These are phyloP conservation scores for Hypocryptadius cinnamomeus DNA, from an alignment of 2,113 vertebrate species.

Conservation along the genomic window DNA sequence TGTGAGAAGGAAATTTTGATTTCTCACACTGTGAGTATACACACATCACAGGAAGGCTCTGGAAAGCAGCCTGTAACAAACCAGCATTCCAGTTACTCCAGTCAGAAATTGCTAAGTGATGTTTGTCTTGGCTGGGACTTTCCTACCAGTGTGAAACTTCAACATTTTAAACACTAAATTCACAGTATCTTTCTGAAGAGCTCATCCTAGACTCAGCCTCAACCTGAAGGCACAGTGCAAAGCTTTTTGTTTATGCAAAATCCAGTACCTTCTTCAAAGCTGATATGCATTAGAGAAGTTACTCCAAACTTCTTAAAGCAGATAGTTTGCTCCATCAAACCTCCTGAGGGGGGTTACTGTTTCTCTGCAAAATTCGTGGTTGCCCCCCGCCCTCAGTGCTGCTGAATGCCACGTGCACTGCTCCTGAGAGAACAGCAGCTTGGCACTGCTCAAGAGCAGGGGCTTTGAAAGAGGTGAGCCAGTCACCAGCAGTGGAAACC, in stretches of 20 bases:
- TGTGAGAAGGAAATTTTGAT: not conserved
- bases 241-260: not conserved
- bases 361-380: not conserved
- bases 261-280: not conserved
- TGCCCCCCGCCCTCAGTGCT: not conserved
- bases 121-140: not conserved
- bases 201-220: not conserved
- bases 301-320: not conserved
- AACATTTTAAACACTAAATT: not conserved
- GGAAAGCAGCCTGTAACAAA: not conserved
- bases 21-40: not conserved
- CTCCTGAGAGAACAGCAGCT: not conserved
- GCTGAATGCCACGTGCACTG: not conserved
- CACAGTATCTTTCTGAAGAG: not conserved
- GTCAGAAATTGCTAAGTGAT: not conserved
- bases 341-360: not conserved
- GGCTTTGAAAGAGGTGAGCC: not conserved
- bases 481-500: not conserved
- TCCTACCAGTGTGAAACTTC: not conserved
- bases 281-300: not conserved
- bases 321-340: not conserved
- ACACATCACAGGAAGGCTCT: fast-evolving
- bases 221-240: not conserved
- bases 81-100: not conserved
- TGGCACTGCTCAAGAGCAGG: not conserved